phyloP scores from a whole-genome alignment of 1,140 invertebrate genomes.

The Drosophila oshimai region DNA sequence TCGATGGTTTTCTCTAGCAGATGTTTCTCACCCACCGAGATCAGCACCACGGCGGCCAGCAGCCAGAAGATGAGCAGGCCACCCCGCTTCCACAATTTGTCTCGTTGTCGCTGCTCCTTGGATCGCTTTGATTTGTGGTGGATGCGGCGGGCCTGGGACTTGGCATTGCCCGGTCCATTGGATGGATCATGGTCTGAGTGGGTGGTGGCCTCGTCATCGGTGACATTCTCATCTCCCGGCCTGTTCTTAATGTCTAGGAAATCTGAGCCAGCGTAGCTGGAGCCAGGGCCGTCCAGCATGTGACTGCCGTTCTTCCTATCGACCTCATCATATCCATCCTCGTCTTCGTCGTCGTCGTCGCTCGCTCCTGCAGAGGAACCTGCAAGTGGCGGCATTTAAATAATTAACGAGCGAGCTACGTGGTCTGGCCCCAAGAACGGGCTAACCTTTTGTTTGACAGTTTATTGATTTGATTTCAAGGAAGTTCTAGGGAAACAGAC shows the following conservation, averaged over 20 bases:
- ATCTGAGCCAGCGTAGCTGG: conserved; percentile 69
- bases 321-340: conserved; percentile 39
- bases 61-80: conserved; percentile 66
- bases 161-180: conserved; percentile 65
- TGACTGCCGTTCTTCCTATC: conserved; percentile 18
- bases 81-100: conserved; percentile 52
- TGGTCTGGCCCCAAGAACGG: not conserved
- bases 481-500: not conserved
- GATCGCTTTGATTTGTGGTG: conserved; percentile 68
- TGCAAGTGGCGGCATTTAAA: conserved; percentile 24
- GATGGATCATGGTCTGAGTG: conserved; percentile 71
- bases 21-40: conserved; percentile 73
- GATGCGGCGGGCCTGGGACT: conserved; percentile 42
- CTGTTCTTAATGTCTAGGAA: conserved; percentile 49
- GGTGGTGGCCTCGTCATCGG: conserved; percentile 70
- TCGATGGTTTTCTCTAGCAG: conserved; percentile 70
- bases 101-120: conserved; percentile 57
- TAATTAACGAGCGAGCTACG: conserved; percentile 6
- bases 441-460: conserved; percentile 29
- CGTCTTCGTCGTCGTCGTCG: conserved; percentile 52
- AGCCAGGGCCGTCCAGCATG: conserved; percentile 31
- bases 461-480: conserved; percentile 37
- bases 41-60: conserved; percentile 62
- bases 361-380: conserved; percentile 55
- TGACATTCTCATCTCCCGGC: conserved; percentile 44